These are phyloP conservation scores for Phortica variegata DNA, from an alignment of 1,140 invertebrate genomes.

Conservation along the genomic window DNA sequence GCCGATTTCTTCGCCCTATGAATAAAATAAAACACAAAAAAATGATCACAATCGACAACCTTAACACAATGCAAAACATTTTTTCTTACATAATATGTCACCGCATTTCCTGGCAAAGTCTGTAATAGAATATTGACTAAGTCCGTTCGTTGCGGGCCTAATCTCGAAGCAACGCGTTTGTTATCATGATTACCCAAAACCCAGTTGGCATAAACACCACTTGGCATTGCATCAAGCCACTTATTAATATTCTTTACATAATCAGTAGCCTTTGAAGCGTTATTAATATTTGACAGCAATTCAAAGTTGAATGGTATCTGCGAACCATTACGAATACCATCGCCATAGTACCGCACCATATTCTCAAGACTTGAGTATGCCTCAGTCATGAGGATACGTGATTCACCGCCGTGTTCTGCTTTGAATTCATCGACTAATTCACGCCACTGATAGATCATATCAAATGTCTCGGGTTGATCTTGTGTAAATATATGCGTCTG, in stretches of 20 bases:
- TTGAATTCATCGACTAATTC: slow-evolving; percentile 58
- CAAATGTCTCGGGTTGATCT: slow-evolving; percentile 60
- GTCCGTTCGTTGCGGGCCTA: slow-evolving; percentile 65
- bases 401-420: slow-evolving; percentile 24
- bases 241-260: slow-evolving; percentile 58
- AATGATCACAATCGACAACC: too few species aligned
- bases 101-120: slow-evolving; percentile 65
- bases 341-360: slow-evolving; percentile 60
- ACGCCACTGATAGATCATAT: slow-evolving; percentile 61
- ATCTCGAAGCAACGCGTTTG: slow-evolving; percentile 63
- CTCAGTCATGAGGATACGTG: slow-evolving; percentile 70
- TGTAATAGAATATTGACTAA: slow-evolving; percentile 63
- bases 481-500: slow-evolving; percentile 59
- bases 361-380: slow-evolving; percentile 62
- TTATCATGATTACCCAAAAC: slow-evolving; percentile 71
- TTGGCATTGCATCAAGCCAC: slow-evolving; percentile 62
- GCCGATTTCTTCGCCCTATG: slow-evolving; percentile 74
- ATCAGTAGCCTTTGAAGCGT: slow-evolving; percentile 60
- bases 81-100: slow-evolving; percentile 64
- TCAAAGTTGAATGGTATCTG: slow-evolving; percentile 68
- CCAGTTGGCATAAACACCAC: slow-evolving; percentile 60
- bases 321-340: slow-evolving; percentile 61
- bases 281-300: slow-evolving; percentile 60
- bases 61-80: not conserved
- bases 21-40: not conserved